These are phyloP conservation scores for Triplophysa tibetana DNA, from an alignment of 2,113 vertebrate species.

Conservation along the genomic window DNA sequence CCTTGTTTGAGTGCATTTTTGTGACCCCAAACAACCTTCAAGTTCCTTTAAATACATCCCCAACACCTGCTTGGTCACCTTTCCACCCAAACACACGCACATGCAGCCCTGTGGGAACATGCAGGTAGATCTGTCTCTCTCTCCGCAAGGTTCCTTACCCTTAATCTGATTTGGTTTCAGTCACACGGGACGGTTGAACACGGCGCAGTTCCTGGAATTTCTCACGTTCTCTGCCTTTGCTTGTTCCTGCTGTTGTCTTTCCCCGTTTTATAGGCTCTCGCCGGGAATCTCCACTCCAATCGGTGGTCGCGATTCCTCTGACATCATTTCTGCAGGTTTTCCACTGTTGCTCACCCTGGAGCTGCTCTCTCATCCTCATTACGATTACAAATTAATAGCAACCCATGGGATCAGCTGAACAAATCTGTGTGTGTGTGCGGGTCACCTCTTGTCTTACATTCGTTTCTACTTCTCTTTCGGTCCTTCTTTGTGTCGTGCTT, in stretches of 20 bases:
- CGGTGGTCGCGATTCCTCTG: conserved; percentile 38
- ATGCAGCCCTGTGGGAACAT: conserved; percentile 43
- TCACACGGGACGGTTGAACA: conserved; percentile 43
- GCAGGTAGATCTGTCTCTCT: conserved; percentile 12
- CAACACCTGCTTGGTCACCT: conserved; percentile 38
- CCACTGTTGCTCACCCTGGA: conserved; percentile 54
- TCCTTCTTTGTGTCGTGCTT: background rate
- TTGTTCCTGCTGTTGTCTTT: conserved; percentile 59
- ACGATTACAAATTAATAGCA: conserved; percentile 52
- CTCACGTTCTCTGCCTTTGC: conserved; percentile 59
- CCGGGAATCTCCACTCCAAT: conserved; percentile 61
- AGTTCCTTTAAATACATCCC: conserved; percentile 13
- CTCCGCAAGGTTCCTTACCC: conserved; percentile 49
- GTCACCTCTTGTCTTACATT: conserved; percentile 9
- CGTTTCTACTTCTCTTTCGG: background rate
- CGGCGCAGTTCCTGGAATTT: conserved; percentile 56
- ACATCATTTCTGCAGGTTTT: conserved; percentile 55
- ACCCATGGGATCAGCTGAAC: conserved; percentile 40
- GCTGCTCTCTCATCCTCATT: conserved; percentile 45
- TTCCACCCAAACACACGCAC: conserved; percentile 21
- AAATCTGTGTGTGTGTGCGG: conserved; percentile 6
- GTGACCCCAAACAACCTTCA: conserved; percentile 14
- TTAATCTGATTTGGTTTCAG: conserved; percentile 40
- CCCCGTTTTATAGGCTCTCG: conserved; percentile 61
- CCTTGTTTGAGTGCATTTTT: background rate